These are phyloP conservation scores for Blera fallax DNA, from an alignment of 2,888 invertebrate genomes.

Conservation along the genomic window DNA sequence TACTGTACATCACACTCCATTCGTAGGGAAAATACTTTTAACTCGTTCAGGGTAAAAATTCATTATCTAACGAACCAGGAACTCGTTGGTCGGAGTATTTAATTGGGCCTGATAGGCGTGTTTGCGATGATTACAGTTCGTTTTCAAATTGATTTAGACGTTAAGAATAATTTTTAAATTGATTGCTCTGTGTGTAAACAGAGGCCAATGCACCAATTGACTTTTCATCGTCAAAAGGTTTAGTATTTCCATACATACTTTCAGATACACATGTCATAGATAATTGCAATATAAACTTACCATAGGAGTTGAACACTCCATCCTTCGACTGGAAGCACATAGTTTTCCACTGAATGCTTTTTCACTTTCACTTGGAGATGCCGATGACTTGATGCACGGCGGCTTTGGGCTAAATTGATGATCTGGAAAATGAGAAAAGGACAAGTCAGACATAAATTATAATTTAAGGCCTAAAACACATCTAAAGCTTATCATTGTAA, in stretches of 20 bases:
- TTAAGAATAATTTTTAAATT: not conserved
- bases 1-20: not conserved
- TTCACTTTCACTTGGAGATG: slow-evolving; percentile 52
- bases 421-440: slow-evolving; percentile 42
- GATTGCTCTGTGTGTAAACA: not conserved
- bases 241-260: not conserved
- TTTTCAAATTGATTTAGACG: not conserved
- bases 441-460: slow-evolving; percentile 13
- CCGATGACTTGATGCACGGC: slow-evolving; percentile 33
- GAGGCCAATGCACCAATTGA: not conserved
- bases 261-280: not conserved
- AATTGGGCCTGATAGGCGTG: not conserved
- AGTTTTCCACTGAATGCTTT: slow-evolving; percentile 37
- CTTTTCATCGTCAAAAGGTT: not conserved
- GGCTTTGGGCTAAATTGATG: slow-evolving; percentile 51
- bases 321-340: slow-evolving; percentile 57
- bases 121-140: not conserved
- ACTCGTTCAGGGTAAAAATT: not conserved
- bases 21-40: slow-evolving; percentile 25
- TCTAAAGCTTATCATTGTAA: not conserved
- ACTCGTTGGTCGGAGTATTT: not conserved
- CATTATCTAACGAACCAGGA: slow-evolving; percentile 2
- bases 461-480: not conserved
- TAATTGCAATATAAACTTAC: slow-evolving; percentile 32
- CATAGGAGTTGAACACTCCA: slow-evolving; percentile 40